Evolutionary conservation across 23 tunicate species (phyloP), one percentile per base, ranked within the genome.

Genomic region (Botrylloides violaceus): DNA sequence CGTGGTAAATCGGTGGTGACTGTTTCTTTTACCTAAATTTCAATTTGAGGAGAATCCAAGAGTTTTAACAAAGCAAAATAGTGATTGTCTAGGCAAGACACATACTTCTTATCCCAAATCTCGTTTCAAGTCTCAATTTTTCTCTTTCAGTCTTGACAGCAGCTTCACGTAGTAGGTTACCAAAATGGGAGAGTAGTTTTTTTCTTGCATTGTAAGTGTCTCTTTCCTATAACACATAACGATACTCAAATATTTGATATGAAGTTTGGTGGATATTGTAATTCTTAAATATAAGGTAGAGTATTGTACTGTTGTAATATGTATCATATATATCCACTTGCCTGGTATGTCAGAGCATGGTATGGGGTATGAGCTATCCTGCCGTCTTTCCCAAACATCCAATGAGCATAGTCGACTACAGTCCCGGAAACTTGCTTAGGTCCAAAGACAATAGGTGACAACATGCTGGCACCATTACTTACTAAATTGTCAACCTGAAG

Each of bases 351-450:
- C 12, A 90, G 85, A 23, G 97, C 97, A 70, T 90, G 97, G 37
- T 90, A 90, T 32, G 97, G 97, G 3, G 97, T 83, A 50, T 82
- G 81, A 2, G 90, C 80, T 2, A 90, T 83, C 48, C 85, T 61
- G 36, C 53, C 27, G 48, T 90, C 97, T 55, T 57, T 75, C 29
- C 20, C 34, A 34, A 79, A 80, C 85, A 79, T 83, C 97, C 97
- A 90, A 61, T 90, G 82, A 30, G 86, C 90, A 50, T 78, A 90
- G 75, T 90, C 97, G 34, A 90, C 97, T 1, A 90, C 97, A 0
- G 89, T 84, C 36, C 97, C 97, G 12, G 79, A 62, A 23, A 75
- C 39, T 47, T 74, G 64, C 78, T 90, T 90, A 1, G 76, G n/a
- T 27, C 96, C 88, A 66, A 83, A 90, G 26, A 39, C 70, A 2